phyloP scores from a whole-genome alignment of 2,888 invertebrate genomes.

The Scrobipalpa costella region DNA sequence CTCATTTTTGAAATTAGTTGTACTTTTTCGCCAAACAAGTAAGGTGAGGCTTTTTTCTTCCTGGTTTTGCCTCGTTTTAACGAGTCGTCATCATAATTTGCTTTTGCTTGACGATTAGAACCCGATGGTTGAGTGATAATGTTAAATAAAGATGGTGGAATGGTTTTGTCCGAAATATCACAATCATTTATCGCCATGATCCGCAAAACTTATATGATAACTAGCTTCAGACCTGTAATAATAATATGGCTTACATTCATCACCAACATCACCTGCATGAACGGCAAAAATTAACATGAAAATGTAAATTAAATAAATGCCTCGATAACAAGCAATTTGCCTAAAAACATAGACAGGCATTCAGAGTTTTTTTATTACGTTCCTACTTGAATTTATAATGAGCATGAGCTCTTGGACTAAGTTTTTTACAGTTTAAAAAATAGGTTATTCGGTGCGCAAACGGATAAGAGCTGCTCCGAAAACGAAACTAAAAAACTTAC shows the following conservation, averaged over 20 bases:
- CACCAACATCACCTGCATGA: too few species aligned
- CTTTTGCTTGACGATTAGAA: neutral
- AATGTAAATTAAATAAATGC: too few species aligned
- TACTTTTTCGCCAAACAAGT: constrained; percentile 51
- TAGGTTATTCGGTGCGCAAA: too few species aligned
- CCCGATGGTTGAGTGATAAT: neutral
- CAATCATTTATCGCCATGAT: constrained; percentile 55
- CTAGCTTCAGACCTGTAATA: constrained; percentile 17
- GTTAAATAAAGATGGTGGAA: constrained; percentile 25
- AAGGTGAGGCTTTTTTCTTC: constrained; percentile 50
- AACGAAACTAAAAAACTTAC: too few species aligned
- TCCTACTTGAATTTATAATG: too few species aligned
- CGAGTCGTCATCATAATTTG: neutral
- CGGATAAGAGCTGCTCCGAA: too few species aligned
- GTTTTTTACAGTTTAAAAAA: too few species aligned
- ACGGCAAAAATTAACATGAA: too few species aligned
- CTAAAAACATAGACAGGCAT: too few species aligned
- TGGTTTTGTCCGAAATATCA: constrained; percentile 35
- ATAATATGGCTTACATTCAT: neutral
- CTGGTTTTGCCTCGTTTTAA: constrained; percentile 41
- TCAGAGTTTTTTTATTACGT: too few species aligned
- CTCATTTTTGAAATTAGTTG: constrained; percentile 53
- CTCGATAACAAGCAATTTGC: too few species aligned
- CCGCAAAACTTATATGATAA: neutral
- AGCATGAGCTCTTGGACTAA: too few species aligned